Evolutionary conservation across 2,797 vertebrate genomes (phyloP), one percentile per base, ranked within the genome.

Genomic region (Eremophila alpestris): DNA sequence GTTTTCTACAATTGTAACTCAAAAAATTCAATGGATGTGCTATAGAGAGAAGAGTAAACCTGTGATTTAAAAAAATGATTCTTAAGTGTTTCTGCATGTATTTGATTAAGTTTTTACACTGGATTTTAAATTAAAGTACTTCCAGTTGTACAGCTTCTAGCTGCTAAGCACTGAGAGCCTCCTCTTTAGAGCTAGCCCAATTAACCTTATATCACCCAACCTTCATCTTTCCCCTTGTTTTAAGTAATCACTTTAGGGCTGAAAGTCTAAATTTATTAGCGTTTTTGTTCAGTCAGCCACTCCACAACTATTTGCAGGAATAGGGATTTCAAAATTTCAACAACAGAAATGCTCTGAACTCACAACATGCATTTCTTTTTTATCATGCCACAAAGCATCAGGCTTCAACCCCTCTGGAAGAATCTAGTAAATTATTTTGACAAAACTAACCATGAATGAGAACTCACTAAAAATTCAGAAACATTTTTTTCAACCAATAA

Each of bases 381-480:
- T 22, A 34, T 45, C 40, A 21, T 0, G 3, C 19, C 70, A 79
- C 38, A 45, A 89, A 71, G 36, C 27, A 43, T 64, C 40, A 83
- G 58, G 54, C 40, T 89, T 70, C 52, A 46, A 18, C 5, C 17
- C n/a, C 16, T 82, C 58, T 45, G 65, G n/a, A 93, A 87, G 55
- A 83, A 36, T 27, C 18, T 45, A 80, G 16, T 14, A 83, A 60
- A 85, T 45, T 80, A 71, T 73, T 92, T 68, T 81, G 40, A 89
- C 16, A 94, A 40, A 93, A 73, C 43, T 49, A 67, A 68, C 81
- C 64, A 75, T 56, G 24, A 94, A 87, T 2, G 4, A 90, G 40
- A 94, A 87, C n/a, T 71, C 56, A 23, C 22, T 81, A 75, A 79
- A 96, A 95, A 64, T 83, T 21, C 11, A 94, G 45, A n/a, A 69